phyloP scores from a whole-genome alignment of 2,797 vertebrate species.

The Cyclopterus lumpus region DNA sequence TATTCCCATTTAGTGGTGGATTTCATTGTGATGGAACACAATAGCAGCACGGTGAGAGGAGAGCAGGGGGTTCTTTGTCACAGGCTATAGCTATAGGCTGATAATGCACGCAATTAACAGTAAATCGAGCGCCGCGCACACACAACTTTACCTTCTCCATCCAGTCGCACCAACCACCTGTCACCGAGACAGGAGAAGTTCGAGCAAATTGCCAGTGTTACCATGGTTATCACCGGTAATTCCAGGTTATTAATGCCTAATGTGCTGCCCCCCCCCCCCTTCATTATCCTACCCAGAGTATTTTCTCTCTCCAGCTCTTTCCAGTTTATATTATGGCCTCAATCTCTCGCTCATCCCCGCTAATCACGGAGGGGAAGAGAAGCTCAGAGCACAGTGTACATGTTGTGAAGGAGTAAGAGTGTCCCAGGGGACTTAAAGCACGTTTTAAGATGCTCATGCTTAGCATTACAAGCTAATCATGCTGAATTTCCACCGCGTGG shows the following conservation, averaged over 20 bases:
- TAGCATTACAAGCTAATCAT: neutral
- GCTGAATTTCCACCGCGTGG: neutral
- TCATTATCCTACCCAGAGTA: constrained; percentile 78
- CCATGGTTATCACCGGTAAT: constrained; percentile 85
- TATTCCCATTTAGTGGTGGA: neutral
- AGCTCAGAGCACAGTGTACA: neutral
- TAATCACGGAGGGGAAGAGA: constrained; percentile 11
- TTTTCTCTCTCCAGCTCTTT: constrained; percentile 67
- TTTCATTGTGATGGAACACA: constrained; percentile 1
- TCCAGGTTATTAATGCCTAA: constrained; percentile 82
- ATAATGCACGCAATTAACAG: constrained; percentile 72
- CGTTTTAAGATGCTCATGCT: no score
- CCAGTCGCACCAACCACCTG: constrained; percentile 41
- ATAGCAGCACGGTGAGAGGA: neutral
- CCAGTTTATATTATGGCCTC: constrained; percentile 44
- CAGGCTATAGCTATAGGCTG: constrained; percentile 39
- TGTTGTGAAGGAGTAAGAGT: neutral
- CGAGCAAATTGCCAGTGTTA: constrained; percentile 80
- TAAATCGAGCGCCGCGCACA: constrained; percentile 53
- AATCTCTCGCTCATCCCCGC: constrained; percentile 28
- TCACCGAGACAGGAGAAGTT: constrained; percentile 72
- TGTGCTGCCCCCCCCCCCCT: constrained; percentile 60
- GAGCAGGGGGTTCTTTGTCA: constrained; percentile 9
- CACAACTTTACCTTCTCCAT: constrained; percentile 42
- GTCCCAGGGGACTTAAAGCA: neutral